These are phyloP conservation scores for Oryctes rhinoceros DNA, from an alignment of 1,140 invertebrate genomes.

Conservation along the genomic window DNA sequence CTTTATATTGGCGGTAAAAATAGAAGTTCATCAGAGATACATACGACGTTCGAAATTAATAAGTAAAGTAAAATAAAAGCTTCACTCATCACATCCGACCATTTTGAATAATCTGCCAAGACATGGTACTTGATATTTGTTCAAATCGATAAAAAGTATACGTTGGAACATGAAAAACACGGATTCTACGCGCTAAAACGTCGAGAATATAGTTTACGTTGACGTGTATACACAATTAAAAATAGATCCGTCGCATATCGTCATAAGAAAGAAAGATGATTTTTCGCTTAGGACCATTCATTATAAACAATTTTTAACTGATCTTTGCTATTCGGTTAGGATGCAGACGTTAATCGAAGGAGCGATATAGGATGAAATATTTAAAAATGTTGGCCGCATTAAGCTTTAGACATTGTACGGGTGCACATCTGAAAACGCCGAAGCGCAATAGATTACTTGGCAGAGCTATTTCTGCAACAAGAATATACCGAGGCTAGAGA, in stretches of 20 bases:
- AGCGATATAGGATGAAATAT: neutral
- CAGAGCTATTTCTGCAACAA: constrained; percentile 39
- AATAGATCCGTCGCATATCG: neutral
- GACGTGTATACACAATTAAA: neutral
- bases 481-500: constrained; percentile 24
- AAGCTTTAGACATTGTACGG: neutral
- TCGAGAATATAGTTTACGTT: neutral
- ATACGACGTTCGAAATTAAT: too few species aligned
- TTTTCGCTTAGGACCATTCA: neutral
- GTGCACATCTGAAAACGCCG: constrained; percentile 29
- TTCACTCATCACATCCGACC: too few species aligned
- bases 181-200: neutral
- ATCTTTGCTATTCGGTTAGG: neutral
- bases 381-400: neutral
- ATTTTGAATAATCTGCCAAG: too few species aligned
- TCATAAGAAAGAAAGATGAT: neutral
- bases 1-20: too few species aligned
- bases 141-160: too few species aligned
- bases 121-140: too few species aligned
- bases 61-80: too few species aligned
- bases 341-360: neutral
- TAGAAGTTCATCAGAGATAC: too few species aligned
- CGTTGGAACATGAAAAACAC: neutral
- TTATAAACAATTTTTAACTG: neutral
- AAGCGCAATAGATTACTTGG: constrained; percentile 40